Conservation (phyloP, 1,140 invertebrate genomes). For the Heterodera schachtii region DNA sequence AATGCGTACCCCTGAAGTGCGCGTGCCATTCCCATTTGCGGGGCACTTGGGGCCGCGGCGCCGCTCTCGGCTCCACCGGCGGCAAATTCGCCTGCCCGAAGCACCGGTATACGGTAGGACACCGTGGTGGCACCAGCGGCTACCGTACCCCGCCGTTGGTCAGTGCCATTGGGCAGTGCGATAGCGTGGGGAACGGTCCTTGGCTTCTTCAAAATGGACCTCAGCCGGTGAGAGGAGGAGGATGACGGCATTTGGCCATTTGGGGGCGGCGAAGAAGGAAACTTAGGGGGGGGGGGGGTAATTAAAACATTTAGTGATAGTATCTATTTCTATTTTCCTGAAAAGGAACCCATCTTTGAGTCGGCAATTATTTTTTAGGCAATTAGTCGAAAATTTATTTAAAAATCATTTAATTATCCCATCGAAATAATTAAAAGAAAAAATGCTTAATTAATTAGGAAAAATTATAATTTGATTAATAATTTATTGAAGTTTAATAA, state of each 20-base stretch:
- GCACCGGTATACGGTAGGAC: background rate
- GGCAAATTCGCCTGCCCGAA: background rate
- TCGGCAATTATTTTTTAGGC: background rate
- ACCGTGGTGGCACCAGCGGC: background rate
- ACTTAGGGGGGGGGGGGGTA: background rate
- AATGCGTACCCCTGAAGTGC: constrained; percentile 1
- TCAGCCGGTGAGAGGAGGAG: background rate
- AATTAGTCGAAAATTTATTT: background rate
- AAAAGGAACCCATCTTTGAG: too few species aligned
- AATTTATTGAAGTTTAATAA: too few species aligned
- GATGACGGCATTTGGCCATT: background rate
- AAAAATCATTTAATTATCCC: too few species aligned
- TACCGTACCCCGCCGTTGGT: background rate
- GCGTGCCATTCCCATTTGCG: constrained; percentile 14
- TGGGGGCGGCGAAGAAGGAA: background rate
- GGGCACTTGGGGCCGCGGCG: background rate
- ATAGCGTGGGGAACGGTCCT: background rate
- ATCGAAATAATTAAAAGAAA: too few species aligned
- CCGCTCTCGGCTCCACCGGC: background rate
- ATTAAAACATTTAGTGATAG: background rate
- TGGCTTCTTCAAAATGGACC: constrained; percentile 27
- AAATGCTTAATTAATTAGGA: too few species aligned
- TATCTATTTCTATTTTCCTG: too few species aligned
- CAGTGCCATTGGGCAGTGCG: too few species aligned
- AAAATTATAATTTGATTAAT: too few species aligned